Evolutionary conservation across 2,888 invertebrate species (phyloP).

Genomic region (Rhopalosiphum nymphaeae): DNA sequence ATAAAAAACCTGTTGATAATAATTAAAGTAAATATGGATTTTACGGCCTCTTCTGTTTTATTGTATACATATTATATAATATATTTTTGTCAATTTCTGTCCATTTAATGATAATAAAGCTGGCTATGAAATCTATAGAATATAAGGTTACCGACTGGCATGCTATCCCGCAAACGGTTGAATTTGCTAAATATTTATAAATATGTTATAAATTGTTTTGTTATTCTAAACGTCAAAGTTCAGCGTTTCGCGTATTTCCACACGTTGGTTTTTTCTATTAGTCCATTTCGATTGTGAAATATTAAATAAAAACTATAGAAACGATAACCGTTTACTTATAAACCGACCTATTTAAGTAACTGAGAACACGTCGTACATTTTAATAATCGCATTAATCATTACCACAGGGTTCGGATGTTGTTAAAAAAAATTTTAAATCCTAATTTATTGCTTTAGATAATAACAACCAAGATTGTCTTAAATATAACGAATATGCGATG

Average conservation of each 20-base stretch:
- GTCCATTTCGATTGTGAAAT: not conserved
- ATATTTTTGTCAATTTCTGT: not conserved
- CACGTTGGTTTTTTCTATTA: not conserved
- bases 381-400: not conserved
- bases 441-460: not conserved
- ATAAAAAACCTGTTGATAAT: not conserved
- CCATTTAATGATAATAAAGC: not conserved
- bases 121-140: not conserved
- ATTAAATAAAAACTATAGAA: conserved; percentile 40
- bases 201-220: not conserved
- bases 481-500: not conserved
- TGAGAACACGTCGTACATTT: not conserved
- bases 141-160: not conserved
- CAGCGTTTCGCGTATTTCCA: not conserved
- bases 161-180: not conserved
- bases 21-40: not conserved
- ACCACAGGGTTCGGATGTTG: not conserved
- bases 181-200: not conserved
- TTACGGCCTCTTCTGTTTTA: not conserved
- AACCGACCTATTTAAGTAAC: not conserved
- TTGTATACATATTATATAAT: not conserved
- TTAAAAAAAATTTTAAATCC: not conserved
- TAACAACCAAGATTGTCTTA: not conserved
- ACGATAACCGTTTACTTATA: not conserved
- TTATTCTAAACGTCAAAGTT: conserved; percentile 18